These are phyloP conservation scores for Hymenopus coronatus DNA, from an alignment of 2,888 invertebrate genomes.

Conservation along the genomic window DNA sequence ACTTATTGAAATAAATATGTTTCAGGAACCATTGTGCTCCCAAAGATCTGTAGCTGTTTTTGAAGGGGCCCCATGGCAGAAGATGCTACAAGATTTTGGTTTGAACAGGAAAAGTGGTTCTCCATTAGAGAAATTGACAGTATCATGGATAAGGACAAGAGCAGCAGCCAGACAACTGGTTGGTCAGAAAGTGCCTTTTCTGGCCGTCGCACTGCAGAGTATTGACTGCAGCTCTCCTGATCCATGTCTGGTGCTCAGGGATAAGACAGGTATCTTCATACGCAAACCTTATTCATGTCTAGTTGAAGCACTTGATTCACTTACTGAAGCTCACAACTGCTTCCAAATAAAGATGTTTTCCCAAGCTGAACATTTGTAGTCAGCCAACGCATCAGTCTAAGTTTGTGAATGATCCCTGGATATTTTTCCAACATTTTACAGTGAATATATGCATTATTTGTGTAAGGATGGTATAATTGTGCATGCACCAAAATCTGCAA, in stretches of 20 bases:
- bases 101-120: background rate
- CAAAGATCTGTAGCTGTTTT: constrained; percentile 22
- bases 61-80: constrained; percentile 31
- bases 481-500: too few species aligned
- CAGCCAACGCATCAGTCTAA: too few species aligned
- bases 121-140: constrained; percentile 33
- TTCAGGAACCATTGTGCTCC: constrained; percentile 19
- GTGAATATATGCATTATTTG: too few species aligned
- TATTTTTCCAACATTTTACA: too few species aligned
- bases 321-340: too few species aligned
- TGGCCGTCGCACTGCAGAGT: constrained; percentile 43
- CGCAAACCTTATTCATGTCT: too few species aligned
- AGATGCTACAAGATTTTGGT: constrained; percentile 24
- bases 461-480: too few species aligned
- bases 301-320: too few species aligned
- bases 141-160: constrained; percentile 36
- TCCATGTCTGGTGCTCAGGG: constrained; percentile 45
- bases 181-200: constrained; percentile 42
- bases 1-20: background rate
- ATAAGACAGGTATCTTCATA: constrained; percentile 38
- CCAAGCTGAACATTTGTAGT: too few species aligned
- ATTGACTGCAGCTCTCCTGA: constrained; percentile 44
- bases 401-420: too few species aligned
- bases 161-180: constrained; percentile 36
- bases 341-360: too few species aligned